phyloP scores from a whole-genome alignment of 2,888 invertebrate genomes.

The Eupsilia transversa region DNA sequence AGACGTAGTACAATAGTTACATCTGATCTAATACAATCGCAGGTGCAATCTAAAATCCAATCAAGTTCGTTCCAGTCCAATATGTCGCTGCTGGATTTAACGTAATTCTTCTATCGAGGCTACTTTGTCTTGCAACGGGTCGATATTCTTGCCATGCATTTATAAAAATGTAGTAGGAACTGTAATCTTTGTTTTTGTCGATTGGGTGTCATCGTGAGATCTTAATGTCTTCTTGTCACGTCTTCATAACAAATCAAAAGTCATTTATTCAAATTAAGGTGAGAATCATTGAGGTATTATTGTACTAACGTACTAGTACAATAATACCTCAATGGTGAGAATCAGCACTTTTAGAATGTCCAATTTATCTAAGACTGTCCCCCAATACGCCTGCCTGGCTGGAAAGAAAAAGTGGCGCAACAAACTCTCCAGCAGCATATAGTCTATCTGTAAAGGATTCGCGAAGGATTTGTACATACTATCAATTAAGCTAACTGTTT shows the following conservation, averaged over 20 bases:
- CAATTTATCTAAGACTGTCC: neutral
- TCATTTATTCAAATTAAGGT: neutral
- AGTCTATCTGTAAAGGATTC: neutral
- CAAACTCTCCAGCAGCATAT: too few relatives aligned
- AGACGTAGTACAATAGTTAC: slow-evolving; percentile 23
- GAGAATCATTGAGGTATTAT: too few relatives aligned
- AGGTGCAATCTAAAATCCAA: slow-evolving; percentile 55
- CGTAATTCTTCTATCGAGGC: slow-evolving; percentile 32
- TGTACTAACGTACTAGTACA: too few relatives aligned
- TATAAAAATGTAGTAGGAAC: neutral
- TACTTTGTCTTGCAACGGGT: slow-evolving; percentile 37
- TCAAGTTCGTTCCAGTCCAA: slow-evolving; percentile 43
- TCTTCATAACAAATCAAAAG: neutral
- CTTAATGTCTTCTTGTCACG: neutral
- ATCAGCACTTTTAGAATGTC: neutral
- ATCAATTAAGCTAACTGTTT: neutral
- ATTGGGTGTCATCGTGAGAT: too few relatives aligned
- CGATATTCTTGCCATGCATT: neutral
- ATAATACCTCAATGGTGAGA: too few relatives aligned
- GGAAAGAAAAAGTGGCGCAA: neutral
- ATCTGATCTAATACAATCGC: slow-evolving; percentile 42
- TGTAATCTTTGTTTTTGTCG: too few relatives aligned
- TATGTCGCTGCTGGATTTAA: slow-evolving; percentile 47
- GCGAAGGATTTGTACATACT: neutral
- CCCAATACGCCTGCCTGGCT: too few relatives aligned